A percentile compares a stretch with the other conserved stretches of the same genome.
Evolutionary conservation across 1,140 invertebrate genomes (phyloP).

Genomic region (Drosophila cardini): DNA sequence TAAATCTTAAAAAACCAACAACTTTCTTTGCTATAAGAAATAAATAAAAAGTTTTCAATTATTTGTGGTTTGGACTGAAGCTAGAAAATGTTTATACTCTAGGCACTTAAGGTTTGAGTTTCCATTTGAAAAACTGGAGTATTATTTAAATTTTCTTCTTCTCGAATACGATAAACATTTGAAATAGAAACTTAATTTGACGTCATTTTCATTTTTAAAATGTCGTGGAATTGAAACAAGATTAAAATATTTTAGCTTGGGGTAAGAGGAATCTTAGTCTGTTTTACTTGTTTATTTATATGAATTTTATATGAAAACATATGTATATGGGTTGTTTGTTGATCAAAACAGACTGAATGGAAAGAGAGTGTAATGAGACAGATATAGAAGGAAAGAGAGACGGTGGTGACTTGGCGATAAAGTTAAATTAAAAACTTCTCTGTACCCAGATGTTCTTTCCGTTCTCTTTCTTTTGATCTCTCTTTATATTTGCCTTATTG

Average conservation of each 20-base stretch:
- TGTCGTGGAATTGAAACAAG: no score
- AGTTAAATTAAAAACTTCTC: constrained; percentile 30
- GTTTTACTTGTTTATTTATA: constrained; percentile 5
- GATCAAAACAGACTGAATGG: constrained; percentile 8
- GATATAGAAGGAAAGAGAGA: neutral
- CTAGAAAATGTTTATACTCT: neutral
- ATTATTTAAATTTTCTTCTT: neutral
- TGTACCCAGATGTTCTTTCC: constrained; percentile 28
- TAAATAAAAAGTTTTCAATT: neutral
- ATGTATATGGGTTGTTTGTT: constrained; percentile 19
- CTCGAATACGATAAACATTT: neutral
- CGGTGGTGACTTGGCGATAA: constrained; percentile 3
- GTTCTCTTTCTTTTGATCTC: neutral
- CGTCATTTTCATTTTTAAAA: neutral
- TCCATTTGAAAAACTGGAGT: neutral
- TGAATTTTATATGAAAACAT: constrained; percentile 5
- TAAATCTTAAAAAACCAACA: neutral
- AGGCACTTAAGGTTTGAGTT: neutral
- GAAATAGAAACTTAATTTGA: neutral
- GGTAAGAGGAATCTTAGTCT: no score
- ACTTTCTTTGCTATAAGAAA: constrained; percentile 10
- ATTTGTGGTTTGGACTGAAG: neutral
- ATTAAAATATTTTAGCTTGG: neutral
- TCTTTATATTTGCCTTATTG: neutral
- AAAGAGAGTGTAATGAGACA: neutral